Conservation (phyloP, 2,113 vertebrate species). For the Stegastes partitus region DNA sequence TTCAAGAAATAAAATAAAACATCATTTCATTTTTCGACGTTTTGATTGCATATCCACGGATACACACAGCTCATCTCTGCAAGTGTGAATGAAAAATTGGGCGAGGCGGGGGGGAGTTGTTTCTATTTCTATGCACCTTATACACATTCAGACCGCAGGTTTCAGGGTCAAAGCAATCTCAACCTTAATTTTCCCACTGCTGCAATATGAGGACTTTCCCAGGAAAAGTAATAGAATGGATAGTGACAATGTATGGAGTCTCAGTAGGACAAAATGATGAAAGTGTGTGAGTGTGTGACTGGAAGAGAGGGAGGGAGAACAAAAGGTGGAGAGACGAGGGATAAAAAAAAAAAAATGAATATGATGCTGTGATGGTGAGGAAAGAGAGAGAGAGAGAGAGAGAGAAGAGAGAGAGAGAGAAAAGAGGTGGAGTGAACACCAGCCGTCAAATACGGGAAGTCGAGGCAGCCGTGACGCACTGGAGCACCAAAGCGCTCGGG, state of each 20-base stretch:
- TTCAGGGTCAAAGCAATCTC: constrained; percentile 46
- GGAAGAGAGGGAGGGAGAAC: background rate
- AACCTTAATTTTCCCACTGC: constrained; percentile 28
- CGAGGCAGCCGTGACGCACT: constrained; percentile 38
- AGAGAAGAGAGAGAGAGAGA: constrained; percentile 19
- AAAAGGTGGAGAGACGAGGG: constrained; percentile 6
- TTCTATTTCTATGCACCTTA: too few relatives aligned
- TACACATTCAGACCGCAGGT: background rate
- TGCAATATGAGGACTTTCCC: background rate
- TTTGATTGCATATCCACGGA: too few relatives aligned
- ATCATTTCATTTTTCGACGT: too few relatives aligned
- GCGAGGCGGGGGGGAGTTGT: too few relatives aligned
- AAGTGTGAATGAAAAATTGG: too few relatives aligned
- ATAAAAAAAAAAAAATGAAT: constrained; percentile 7
- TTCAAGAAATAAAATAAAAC: too few relatives aligned
- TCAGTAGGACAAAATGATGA: constrained; percentile 14
- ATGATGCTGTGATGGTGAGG: background rate
- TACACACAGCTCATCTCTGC: too few relatives aligned
- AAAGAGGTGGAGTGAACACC: constrained; percentile 40
- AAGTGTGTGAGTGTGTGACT: background rate
- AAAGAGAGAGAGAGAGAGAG: constrained; percentile 28
- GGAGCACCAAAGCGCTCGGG: constrained; percentile 21
- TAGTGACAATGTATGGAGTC: background rate
- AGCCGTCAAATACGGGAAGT: constrained; percentile 40
- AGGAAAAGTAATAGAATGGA: constrained; percentile 37